Conservation (phyloP, 2,113 vertebrate genomes). For the Opisthocomus hoazin region DNA sequence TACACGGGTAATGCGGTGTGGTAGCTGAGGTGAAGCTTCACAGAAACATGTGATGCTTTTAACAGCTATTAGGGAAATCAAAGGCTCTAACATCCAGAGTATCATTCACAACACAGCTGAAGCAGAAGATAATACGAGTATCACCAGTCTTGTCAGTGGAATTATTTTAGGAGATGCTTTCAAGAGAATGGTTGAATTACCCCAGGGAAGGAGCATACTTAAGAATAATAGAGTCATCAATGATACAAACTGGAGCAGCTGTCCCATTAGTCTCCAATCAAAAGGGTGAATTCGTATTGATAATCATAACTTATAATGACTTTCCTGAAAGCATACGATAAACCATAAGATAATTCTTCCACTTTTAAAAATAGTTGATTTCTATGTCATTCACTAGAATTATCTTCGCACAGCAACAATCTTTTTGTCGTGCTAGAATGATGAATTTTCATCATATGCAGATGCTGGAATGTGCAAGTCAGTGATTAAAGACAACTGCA, state of each 20-base stretch:
- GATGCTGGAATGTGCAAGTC: not conserved
- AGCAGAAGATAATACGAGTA: not conserved
- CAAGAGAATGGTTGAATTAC: conserved; percentile 5
- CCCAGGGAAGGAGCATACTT: not conserved
- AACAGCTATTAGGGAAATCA: not conserved
- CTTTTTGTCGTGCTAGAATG: not conserved
- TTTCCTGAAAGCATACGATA: not conserved
- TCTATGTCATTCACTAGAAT: not conserved
- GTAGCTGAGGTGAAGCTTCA: not conserved
- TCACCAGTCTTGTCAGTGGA: not conserved
- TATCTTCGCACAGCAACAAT: not conserved
- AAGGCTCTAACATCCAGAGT: not conserved
- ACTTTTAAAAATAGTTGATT: conserved; percentile 6
- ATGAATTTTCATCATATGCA: conserved; percentile 6
- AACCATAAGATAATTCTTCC: not conserved
- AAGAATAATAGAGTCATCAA: not conserved
- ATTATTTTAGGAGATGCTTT: conserved; percentile 12
- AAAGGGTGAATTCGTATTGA: not conserved
- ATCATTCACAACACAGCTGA: not conserved
- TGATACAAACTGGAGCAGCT: not conserved
- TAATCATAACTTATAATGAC: not conserved
- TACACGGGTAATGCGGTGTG: not conserved
- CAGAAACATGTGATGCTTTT: not conserved
- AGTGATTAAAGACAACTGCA: not conserved
- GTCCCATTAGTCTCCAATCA: not conserved